These are phyloP conservation scores for Galemys pyrenaicus DNA, from an alignment of 2,113 vertebrate species.

Conservation along the genomic window DNA sequence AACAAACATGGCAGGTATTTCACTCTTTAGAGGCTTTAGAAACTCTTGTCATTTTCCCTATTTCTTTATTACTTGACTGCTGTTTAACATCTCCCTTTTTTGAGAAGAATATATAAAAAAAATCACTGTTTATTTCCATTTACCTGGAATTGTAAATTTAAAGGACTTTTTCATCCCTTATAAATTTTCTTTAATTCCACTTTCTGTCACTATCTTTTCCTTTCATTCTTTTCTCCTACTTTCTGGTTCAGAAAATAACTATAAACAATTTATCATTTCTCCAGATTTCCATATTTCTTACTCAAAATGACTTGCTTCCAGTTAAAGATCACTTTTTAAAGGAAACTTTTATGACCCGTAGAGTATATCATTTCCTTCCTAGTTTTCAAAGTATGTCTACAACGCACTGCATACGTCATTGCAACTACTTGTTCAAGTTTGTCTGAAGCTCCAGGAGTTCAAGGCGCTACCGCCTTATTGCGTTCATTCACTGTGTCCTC, in stretches of 20 bases:
- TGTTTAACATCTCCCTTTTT: neutral
- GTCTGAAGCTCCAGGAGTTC: neutral
- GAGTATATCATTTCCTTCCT: neutral
- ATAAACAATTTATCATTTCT: neutral
- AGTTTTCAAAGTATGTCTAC: neutral
- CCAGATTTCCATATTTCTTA: neutral
- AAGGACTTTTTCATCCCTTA: neutral
- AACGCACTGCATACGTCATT: neutral
- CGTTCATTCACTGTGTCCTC: neutral
- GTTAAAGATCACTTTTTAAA: neutral
- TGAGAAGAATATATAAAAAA: neutral
- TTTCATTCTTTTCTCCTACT: neutral
- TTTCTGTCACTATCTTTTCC: neutral
- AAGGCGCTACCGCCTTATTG: neutral
- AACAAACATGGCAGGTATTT: neutral
- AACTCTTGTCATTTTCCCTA: neutral
- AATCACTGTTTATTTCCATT: neutral
- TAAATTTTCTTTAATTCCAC: neutral
- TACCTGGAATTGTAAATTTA: neutral
- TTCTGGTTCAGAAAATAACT: slow-evolving; percentile 23
- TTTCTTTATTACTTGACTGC: neutral
- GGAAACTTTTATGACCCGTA: neutral
- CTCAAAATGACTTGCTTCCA: neutral
- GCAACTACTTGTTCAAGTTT: neutral
- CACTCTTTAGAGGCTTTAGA: neutral